Evolutionary conservation across 2,888 invertebrate species (phyloP).

Genomic region (Bhutanitis thaidina): DNA sequence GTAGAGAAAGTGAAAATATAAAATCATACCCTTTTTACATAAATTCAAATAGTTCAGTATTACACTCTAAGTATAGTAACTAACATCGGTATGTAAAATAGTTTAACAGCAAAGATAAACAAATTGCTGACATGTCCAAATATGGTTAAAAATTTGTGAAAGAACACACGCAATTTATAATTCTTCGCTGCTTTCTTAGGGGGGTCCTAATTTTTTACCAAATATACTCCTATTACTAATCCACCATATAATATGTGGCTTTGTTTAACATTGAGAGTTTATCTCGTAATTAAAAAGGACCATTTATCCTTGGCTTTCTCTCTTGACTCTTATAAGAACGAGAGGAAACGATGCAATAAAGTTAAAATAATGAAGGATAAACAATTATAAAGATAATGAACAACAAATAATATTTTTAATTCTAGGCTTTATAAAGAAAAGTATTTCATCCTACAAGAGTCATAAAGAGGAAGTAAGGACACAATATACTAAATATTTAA

Average conservation of each 20-base stretch:
- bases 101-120: slow-evolving; percentile 53
- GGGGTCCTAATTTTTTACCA: slow-evolving; percentile 46
- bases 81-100: slow-evolving; percentile 79
- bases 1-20: slow-evolving; percentile 54
- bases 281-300: slow-evolving; percentile 49
- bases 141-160: slow-evolving; percentile 22
- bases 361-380: slow-evolving; percentile 44
- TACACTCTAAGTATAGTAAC: slow-evolving; percentile 63
- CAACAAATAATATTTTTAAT: slow-evolving; percentile 72
- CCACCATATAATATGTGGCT: slow-evolving; percentile 29
- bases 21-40: slow-evolving; percentile 42
- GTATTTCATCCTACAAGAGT: slow-evolving; percentile 49
- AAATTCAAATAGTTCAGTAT: slow-evolving; percentile 63
- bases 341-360: slow-evolving; percentile 41
- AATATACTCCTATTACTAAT: slow-evolving; percentile 36
- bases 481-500: slow-evolving; percentile 55
- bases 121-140: slow-evolving; percentile 33
- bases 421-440: slow-evolving; percentile 57
- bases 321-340: slow-evolving; percentile 42
- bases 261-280: slow-evolving; percentile 34
- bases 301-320: slow-evolving; percentile 33
- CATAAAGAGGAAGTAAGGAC: slow-evolving; percentile 39
- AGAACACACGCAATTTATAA: slow-evolving; percentile 36
- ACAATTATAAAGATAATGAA: slow-evolving; percentile 64
- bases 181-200: slow-evolving; percentile 42